A percentile compares a stretch with the other conserved stretches of the same genome.
phyloP scores from a whole-genome alignment of 2,888 invertebrate genomes.

The Tenthredo amoena region DNA sequence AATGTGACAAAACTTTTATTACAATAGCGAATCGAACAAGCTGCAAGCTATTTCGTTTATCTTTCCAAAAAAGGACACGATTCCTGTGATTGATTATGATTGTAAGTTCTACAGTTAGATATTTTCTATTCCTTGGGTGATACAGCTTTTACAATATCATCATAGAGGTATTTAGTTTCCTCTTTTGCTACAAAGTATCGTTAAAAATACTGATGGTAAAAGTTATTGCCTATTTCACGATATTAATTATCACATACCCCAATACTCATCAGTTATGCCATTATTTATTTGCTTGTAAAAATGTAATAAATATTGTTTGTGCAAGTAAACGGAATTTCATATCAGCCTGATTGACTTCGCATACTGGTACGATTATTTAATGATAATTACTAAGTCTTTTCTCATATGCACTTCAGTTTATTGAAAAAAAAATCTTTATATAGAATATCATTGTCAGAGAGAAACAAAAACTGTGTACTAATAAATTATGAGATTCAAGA shows the following conservation, averaged over 20 bases:
- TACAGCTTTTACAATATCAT: conserved; percentile 5
- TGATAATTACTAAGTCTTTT: not conserved
- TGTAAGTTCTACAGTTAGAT: conserved; percentile 7
- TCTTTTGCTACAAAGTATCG: not conserved
- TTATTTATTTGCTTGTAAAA: conserved; percentile 47
- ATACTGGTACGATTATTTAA: not conserved
- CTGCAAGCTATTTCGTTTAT: not conserved
- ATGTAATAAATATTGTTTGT: conserved; percentile 33
- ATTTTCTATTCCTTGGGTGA: not conserved
- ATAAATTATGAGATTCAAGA: not conserved
- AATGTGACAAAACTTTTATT: not conserved
- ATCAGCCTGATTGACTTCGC: not conserved
- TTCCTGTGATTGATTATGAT: conserved; percentile 11
- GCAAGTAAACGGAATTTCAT: conserved; percentile 25
- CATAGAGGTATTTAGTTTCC: not conserved
- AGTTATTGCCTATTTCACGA: not conserved
- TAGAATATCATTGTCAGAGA: not conserved
- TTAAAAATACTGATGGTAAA: not conserved
- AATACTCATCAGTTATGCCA: not conserved
- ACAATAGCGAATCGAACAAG: not conserved
- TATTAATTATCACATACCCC: not conserved
- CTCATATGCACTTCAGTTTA: not conserved
- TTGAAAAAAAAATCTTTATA: not conserved
- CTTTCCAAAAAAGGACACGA: not conserved
- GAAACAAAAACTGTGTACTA: not conserved